Conservation (phyloP, 2,113 vertebrate genomes). For the Lepus americanus region DNA sequence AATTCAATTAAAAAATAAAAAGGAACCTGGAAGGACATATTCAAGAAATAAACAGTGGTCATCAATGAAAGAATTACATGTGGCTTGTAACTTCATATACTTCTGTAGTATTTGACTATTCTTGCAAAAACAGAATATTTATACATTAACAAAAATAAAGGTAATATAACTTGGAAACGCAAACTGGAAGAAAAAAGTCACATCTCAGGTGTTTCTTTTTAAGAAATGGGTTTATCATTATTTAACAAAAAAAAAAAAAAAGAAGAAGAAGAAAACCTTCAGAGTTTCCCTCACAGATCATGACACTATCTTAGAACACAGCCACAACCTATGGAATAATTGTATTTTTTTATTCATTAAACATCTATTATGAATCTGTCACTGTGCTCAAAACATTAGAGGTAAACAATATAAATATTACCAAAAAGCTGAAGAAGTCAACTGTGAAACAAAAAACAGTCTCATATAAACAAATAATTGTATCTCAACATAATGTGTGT, state of each 20-base stretch:
- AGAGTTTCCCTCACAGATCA: not conserved
- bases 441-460: not conserved
- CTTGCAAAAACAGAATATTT: not conserved
- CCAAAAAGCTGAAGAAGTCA: not conserved
- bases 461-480: not conserved
- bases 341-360: constrained; percentile 28
- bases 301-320: not conserved
- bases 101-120: not conserved
- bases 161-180: not conserved
- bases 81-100: not conserved
- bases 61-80: not conserved
- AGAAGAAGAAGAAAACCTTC: not conserved
- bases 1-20: too few species aligned
- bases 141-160: not conserved
- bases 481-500: not conserved
- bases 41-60: constrained; percentile 3
- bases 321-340: not conserved
- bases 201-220: not conserved
- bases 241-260: not conserved
- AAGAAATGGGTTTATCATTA: not conserved
- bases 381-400: not conserved
- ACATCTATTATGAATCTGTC: constrained; percentile 22
- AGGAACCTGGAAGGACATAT: not conserved
- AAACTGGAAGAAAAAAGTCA: not conserved
- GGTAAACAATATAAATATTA: constrained; percentile 2